Conservation (phyloP, 2,113 vertebrate genomes). For the Emydura subglobosa region DNA sequence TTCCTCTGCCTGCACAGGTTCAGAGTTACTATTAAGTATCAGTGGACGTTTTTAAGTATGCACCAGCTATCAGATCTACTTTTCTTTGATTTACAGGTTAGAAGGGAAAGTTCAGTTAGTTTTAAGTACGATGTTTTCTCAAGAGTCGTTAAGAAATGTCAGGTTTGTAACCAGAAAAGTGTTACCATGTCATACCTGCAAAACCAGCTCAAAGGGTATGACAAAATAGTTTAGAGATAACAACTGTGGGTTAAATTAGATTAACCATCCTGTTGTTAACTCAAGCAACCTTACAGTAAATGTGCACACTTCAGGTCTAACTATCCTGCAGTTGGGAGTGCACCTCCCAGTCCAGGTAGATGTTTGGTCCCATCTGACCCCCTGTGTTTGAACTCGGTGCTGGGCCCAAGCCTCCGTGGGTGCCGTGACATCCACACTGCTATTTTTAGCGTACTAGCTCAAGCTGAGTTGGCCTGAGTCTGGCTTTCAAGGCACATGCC, state of each 20-base stretch:
- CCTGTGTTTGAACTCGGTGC: no score
- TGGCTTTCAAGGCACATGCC: no score
- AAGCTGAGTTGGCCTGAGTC: no score
- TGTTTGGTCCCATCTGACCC: no score
- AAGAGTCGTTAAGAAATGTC: neutral
- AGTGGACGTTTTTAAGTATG: neutral
- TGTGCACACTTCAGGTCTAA: neutral
- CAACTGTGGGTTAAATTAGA: fast-evolving
- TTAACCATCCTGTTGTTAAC: neutral
- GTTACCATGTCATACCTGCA: neutral
- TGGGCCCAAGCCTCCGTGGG: no score
- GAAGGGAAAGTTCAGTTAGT: neutral
- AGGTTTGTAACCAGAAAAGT: neutral
- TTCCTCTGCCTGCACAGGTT: neutral
- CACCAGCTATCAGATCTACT: neutral
- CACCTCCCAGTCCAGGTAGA: no score
- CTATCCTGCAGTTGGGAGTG: no score
- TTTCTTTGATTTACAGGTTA: neutral
- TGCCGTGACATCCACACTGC: no score
- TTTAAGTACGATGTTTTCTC: no score
- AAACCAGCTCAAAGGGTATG: neutral
- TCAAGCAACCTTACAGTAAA: neutral
- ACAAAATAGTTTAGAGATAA: neutral
- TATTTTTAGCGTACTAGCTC: no score
- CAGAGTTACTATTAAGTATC: neutral